Evolutionary conservation across 1,140 invertebrate genomes (phyloP).

Genomic region (Bradysia coprophila): DNA sequence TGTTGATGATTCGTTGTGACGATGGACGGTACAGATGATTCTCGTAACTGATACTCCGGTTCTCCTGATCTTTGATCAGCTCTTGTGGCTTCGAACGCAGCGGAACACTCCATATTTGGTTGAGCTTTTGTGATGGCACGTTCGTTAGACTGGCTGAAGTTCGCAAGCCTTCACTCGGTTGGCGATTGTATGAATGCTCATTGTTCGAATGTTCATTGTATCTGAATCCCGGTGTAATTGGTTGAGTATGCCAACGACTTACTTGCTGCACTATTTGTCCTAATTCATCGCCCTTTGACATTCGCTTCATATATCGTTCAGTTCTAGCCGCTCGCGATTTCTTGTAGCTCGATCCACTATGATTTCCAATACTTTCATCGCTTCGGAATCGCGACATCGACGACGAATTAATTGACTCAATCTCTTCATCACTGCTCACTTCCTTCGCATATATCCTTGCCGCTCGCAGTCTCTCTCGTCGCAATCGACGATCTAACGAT

Average conservation of each 20-base stretch:
- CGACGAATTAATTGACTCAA: conserved; percentile 39
- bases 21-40: conserved; percentile 19
- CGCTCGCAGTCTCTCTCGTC: conserved; percentile 24
- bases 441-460: background rate
- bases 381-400: conserved; percentile 40
- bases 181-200: background rate
- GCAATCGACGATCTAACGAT: conserved; percentile 19
- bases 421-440: conserved; percentile 52
- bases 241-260: conserved; percentile 18
- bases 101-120: background rate
- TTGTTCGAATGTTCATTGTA: conserved; percentile 1
- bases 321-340: conserved; percentile 47
- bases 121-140: background rate
- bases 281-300: conserved; percentile 41
- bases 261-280: conserved; percentile 1
- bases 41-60: conserved; percentile 24
- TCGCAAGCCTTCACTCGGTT: background rate
- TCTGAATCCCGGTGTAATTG: conserved; percentile 6
- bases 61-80: no score
- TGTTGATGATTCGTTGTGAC: conserved; percentile 13
- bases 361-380: conserved; percentile 40
- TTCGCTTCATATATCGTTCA: conserved; percentile 54
- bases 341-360: conserved; percentile 21
- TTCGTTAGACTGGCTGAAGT: conserved; percentile 1
- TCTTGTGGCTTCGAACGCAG: conserved; percentile 4